phyloP scores from a whole-genome alignment of 2,797 vertebrate species.

The Acrossocheilus fasciatus region DNA sequence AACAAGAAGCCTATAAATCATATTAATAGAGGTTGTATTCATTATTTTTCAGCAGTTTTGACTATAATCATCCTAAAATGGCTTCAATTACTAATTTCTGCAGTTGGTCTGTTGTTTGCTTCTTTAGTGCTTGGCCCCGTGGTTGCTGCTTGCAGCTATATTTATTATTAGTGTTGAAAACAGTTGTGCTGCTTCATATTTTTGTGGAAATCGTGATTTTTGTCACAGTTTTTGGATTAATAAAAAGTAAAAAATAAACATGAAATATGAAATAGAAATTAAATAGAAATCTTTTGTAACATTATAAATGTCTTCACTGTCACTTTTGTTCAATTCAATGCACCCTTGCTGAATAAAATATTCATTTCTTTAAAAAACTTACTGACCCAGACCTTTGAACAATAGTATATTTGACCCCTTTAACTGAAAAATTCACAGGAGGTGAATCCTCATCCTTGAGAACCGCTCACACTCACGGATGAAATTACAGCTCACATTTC shows the following conservation, averaged over 20 bases:
- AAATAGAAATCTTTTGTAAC: not conserved
- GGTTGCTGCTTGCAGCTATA: too few relatives aligned
- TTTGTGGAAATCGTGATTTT: not conserved
- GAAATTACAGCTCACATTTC: conserved; percentile 13
- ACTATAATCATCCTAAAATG: too few relatives aligned
- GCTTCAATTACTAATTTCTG: too few relatives aligned
- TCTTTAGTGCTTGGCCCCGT: too few relatives aligned
- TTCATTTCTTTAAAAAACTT: not conserved
- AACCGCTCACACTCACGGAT: not conserved
- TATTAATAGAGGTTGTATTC: too few relatives aligned
- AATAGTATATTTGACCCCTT: not conserved
- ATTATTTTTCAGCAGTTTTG: too few relatives aligned
- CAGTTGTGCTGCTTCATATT: conserved; percentile 2
- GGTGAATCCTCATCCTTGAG: not conserved
- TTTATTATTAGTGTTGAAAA: not conserved
- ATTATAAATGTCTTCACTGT: not conserved
- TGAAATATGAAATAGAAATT: not conserved
- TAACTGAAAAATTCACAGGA: not conserved
- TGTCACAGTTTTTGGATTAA: not conserved
- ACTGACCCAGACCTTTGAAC: not conserved
- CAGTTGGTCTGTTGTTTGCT: too few relatives aligned
- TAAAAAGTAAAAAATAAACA: not conserved
- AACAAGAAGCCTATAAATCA: too few relatives aligned
- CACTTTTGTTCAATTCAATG: not conserved
- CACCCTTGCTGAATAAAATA: not conserved